phyloP scores from a whole-genome alignment of 2,888 invertebrate genomes.

The Doris montereyensis region DNA sequence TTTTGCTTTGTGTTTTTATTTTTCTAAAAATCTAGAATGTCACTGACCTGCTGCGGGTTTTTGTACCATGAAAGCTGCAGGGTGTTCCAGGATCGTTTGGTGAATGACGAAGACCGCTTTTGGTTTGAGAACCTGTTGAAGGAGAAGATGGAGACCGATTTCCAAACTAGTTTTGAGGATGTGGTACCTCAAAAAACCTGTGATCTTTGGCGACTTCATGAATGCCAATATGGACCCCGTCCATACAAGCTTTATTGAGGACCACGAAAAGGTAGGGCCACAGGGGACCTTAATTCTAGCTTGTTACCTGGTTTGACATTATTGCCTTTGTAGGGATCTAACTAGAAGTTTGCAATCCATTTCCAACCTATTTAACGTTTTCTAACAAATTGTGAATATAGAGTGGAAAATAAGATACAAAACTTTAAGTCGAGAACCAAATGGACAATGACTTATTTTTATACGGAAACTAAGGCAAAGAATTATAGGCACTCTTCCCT shows the following conservation, averaged over 20 bases:
- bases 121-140: conserved; percentile 71
- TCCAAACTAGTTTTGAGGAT: conserved; percentile 75
- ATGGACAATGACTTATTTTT: too few species aligned
- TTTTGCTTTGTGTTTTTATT: conserved; percentile 1
- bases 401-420: too few species aligned
- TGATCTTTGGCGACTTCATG: conserved; percentile 81
- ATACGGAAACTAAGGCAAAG: too few species aligned
- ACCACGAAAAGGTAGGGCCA: conserved; percentile 77
- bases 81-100: conserved; percentile 73
- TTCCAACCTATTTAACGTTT: too few species aligned
- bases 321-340: too few species aligned
- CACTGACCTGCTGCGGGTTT: conserved; percentile 66
- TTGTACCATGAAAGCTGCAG: conserved; percentile 74
- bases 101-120: conserved; percentile 71
- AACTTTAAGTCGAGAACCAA: too few species aligned
- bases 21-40: conserved; percentile 53
- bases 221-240: conserved; percentile 59
- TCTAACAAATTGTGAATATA: too few species aligned
- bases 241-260: conserved; percentile 79
- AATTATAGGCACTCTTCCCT: too few species aligned
- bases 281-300: too few species aligned
- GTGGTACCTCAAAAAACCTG: conserved; percentile 75
- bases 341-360: too few species aligned
- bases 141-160: conserved; percentile 77
- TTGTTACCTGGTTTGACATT: too few species aligned